phyloP scores from a whole-genome alignment of 2,888 invertebrate genomes.

The Dasypolia templi region DNA sequence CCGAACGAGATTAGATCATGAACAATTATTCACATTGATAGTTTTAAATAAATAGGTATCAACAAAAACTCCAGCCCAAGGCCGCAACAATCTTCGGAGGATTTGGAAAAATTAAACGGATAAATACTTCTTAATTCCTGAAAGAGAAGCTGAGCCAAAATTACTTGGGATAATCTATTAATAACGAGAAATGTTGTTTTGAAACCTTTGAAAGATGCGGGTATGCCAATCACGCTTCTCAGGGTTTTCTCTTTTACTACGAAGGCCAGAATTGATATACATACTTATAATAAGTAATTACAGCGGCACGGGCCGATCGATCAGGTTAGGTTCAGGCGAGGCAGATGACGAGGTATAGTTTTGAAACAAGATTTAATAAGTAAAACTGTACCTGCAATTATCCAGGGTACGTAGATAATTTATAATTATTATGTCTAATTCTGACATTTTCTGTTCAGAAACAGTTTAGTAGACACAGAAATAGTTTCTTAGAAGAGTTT shows the following conservation, averaged over 20 bases:
- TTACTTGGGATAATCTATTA: slow-evolving; percentile 36
- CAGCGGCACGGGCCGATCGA: too few species aligned
- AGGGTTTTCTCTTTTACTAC: slow-evolving; percentile 4
- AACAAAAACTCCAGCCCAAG: neutral
- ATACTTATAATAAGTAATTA: too few species aligned
- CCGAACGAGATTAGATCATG: slow-evolving; percentile 24
- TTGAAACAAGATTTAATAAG: neutral
- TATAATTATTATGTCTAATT: neutral
- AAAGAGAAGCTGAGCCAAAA: slow-evolving; percentile 31
- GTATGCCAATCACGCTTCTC: slow-evolving; percentile 8
- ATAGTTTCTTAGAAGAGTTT: neutral
- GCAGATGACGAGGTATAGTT: neutral
- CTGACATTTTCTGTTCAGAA: neutral
- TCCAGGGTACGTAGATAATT: neutral
- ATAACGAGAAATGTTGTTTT: slow-evolving; percentile 1
- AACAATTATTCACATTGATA: slow-evolving; percentile 32
- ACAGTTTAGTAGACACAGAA: neutral
- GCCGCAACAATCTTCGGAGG: neutral
- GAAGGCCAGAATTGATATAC: neutral
- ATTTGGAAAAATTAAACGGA: slow-evolving; percentile 14
- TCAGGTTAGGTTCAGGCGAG: too few species aligned
- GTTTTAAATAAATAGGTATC: slow-evolving; percentile 21
- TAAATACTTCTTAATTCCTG: slow-evolving; percentile 32
- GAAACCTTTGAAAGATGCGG: neutral
- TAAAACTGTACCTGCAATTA: neutral